Conservation (phyloP, 2,888 invertebrate species). For the Nemotelus pantherinus region DNA sequence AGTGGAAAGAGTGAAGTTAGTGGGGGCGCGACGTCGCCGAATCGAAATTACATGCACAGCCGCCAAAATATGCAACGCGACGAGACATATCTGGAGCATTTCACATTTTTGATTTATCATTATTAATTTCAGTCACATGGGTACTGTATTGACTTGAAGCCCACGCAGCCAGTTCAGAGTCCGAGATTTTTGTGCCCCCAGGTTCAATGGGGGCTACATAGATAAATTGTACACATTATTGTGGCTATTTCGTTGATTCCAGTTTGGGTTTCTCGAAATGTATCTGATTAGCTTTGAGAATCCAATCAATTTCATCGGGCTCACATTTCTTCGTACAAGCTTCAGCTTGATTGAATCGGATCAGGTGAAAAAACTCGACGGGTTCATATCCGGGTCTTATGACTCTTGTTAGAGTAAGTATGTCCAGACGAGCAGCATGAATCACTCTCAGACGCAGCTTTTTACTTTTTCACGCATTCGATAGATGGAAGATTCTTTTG, state of each 20-base stretch:
- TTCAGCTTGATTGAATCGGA: neutral
- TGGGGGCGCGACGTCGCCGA: too few species aligned
- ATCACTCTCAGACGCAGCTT: slow-evolving; percentile 5
- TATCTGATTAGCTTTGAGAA: slow-evolving; percentile 6
- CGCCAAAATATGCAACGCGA: neutral
- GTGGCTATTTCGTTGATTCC: slow-evolving; percentile 1
- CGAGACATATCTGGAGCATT: slow-evolving; percentile 36
- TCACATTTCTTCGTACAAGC: slow-evolving; percentile 1
- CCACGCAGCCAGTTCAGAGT: neutral
- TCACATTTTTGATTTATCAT: slow-evolving; percentile 34
- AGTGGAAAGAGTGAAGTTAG: neutral
- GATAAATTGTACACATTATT: slow-evolving; percentile 13
- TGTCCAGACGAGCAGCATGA: neutral
- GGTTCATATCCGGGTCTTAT: slow-evolving; percentile 30
- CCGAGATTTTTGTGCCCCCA: neutral
- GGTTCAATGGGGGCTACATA: slow-evolving; percentile 11
- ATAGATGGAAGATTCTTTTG: slow-evolving; percentile 1
- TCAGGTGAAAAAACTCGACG: neutral
- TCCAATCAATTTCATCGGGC: slow-evolving; percentile 20
- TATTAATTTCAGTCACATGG: slow-evolving; percentile 21
- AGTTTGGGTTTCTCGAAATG: slow-evolving; percentile 3
- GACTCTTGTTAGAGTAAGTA: slow-evolving; percentile 1
- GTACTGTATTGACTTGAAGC: neutral
- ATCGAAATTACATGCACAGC: too few species aligned
- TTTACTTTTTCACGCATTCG: neutral